Base-by-base conservation (phyloP, 2,113 vertebrate species). In the Microcebus tavaratra region DNA sequence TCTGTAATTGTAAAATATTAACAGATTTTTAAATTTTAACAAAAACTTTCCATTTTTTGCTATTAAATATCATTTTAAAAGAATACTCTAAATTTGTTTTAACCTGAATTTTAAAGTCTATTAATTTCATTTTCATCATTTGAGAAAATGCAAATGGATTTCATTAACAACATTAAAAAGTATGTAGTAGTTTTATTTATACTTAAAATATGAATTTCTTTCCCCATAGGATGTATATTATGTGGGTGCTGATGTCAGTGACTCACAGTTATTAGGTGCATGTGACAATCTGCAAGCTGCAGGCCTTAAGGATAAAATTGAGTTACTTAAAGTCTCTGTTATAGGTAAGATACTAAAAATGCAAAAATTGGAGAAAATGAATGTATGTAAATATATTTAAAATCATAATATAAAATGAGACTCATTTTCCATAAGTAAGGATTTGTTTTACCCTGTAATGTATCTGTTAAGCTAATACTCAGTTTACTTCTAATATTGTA, bases 191-290 rank as follows among this genome's bases (percentile, higher is more conserved):
- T 82, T 68, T 76, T 82, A 81, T 70, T 85, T 61, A 29, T 73
- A 23, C 27, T 86, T 78, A 27, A 83, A 88, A 55, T 36, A 0
- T 48, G 34, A 87, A 39, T 83, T 91, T 95, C 57, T 96, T 17
- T 93, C 81, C 82, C 95, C 45, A 31, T 93, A 99, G 99, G 98
- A 98, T 84, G 98, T 98, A 12, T 98, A 96, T 95, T 99, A 99
- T 92, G 96, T 99, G 91, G 99, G 99, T 11, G 96, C 99, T 97
- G 99, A 99, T 97, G 98, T 98, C 89, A 99, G 99, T n/a, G 97
- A 98, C 48, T 98, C 98, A 5, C 99, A 99, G 97, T 93, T 99
- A 65, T 97, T 98, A 88, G 99, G 98, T 76, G 99, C 99, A 42
- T 97, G 67, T 97, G 98, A 97, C 82, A 99, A 99, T 94, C 76